Percentiles rank a stretch among this genome's conserved stretches.
Conservation (phyloP, 2,888 invertebrate genomes). For the Galeopsomyia nigrocyanea region DNA sequence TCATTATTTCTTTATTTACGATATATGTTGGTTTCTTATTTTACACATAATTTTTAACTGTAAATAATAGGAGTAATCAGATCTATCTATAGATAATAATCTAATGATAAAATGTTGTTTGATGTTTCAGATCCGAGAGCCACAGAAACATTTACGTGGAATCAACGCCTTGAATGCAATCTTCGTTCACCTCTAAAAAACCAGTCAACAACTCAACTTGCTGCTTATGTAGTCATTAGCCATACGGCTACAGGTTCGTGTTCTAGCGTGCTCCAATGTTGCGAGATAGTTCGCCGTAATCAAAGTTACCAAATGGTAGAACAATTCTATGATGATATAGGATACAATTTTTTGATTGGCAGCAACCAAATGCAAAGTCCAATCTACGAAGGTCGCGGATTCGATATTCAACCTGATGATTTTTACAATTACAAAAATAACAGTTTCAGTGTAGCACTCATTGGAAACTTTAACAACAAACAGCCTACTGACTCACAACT, state of each 20-base stretch:
- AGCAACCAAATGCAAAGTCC: slow-evolving; percentile 81
- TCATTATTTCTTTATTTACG: too few relatives aligned
- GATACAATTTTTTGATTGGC: slow-evolving; percentile 83
- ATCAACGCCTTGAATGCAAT: slow-evolving; percentile 73
- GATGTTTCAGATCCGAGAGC: too few relatives aligned
- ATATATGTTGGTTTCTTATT: too few relatives aligned
- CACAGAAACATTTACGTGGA: background rate
- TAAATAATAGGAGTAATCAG: too few relatives aligned
- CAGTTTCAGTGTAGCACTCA: slow-evolving; percentile 80
- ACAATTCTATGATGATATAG: slow-evolving; percentile 33
- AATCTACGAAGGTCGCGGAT: slow-evolving; percentile 83
- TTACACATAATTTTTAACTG: too few relatives aligned
- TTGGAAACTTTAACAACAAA: slow-evolving; percentile 77
- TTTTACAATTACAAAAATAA: slow-evolving; percentile 76
- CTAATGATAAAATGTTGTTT: too few relatives aligned
- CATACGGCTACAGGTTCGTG: slow-evolving; percentile 56
- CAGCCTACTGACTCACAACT: slow-evolving; percentile 64
- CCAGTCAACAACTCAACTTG: slow-evolving; percentile 50
- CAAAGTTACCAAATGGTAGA: slow-evolving; percentile 67
- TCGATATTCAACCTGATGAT: slow-evolving; percentile 81
- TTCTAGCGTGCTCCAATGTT: slow-evolving; percentile 60
- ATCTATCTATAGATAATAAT: too few relatives aligned
- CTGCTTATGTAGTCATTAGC: slow-evolving; percentile 59
- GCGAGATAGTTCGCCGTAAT: slow-evolving; percentile 52
- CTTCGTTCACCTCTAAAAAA: slow-evolving; percentile 65